These are phyloP conservation scores for Pseudochirops cupreus DNA, from an alignment of 2,797 vertebrate genomes.

Conservation along the genomic window DNA sequence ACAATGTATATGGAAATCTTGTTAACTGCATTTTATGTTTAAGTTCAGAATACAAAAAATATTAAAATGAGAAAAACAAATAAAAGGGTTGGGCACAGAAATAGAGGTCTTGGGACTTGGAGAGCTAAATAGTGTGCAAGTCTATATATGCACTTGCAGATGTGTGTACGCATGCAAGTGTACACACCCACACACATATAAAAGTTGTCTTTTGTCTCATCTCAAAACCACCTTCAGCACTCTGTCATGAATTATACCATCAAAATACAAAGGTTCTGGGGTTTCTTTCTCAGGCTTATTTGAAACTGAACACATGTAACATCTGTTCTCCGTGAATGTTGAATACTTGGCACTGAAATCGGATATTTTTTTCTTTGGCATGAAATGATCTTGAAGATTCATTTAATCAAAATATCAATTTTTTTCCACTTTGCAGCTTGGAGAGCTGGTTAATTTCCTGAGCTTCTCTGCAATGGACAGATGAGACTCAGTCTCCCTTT, in stretches of 20 bases:
- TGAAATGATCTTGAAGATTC: conserved; percentile 79
- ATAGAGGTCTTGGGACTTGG: conserved; percentile 57
- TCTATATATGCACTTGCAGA: conserved; percentile 58
- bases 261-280: conserved; percentile 67
- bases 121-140: conserved; percentile 46
- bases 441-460: conserved; percentile 68
- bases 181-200: conserved; percentile 26
- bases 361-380: conserved; percentile 78
- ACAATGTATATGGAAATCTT: not conserved
- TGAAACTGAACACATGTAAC: conserved; percentile 67
- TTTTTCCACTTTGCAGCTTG: conserved; percentile 71
- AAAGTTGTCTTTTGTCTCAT: conserved; percentile 65
- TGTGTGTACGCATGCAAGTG: not conserved
- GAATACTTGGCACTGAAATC: conserved; percentile 77
- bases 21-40: not conserved
- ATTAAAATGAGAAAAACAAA: not conserved
- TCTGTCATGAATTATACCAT: conserved; percentile 76
- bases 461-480: not conserved
- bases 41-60: not conserved
- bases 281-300: conserved; percentile 70
- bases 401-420: conserved; percentile 78
- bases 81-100: not conserved
- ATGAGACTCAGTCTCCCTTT: not conserved
- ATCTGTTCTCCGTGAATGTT: conserved; percentile 78
- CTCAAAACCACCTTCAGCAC: conserved; percentile 47